Percentiles rank a stretch among this genome's conserved stretches.
phyloP scores from a whole-genome alignment of 2,888 invertebrate species.

The Scrobipalpa atriplicella region DNA sequence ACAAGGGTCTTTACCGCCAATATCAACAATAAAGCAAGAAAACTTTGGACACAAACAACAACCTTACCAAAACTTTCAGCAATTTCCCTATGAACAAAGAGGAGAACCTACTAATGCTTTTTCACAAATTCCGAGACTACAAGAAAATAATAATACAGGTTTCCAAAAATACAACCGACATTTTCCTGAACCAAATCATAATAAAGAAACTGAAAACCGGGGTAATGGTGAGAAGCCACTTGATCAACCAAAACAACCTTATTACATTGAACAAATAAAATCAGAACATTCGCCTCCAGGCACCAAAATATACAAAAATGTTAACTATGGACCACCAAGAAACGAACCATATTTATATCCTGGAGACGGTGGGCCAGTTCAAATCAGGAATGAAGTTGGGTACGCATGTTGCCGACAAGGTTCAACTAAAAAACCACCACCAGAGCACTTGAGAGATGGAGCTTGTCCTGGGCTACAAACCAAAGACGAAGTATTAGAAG shows the following conservation, averaged over 20 bases:
- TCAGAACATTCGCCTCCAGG: constrained; percentile 80
- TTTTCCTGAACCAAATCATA: constrained; percentile 52
- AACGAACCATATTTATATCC: constrained; percentile 83
- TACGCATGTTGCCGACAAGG: constrained; percentile 90
- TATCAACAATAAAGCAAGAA: constrained; percentile 79
- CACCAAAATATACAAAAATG: constrained; percentile 78
- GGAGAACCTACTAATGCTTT: constrained; percentile 55
- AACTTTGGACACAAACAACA: constrained; percentile 67
- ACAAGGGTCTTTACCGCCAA: constrained; percentile 71
- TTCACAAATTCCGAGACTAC: constrained; percentile 58
- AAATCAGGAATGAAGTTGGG: constrained; percentile 84
- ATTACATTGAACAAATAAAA: constrained; percentile 79
- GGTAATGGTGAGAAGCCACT: constrained; percentile 46
- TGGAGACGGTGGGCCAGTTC: constrained; percentile 87
- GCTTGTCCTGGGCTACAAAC: constrained; percentile 88
- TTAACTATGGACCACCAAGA: constrained; percentile 67
- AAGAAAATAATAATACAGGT: constrained; percentile 61
- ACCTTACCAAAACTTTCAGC: constrained; percentile 65
- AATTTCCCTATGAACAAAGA: constrained; percentile 62
- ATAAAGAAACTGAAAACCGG: constrained; percentile 53
- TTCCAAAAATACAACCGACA: constrained; percentile 73
- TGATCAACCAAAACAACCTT: constrained; percentile 66
- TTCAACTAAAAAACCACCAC: constrained; percentile 87
- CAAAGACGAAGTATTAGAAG: constrained; percentile 86
- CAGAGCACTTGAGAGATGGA: constrained; percentile 88